A percentile compares a stretch with the other conserved stretches of the same genome.
Conservation (phyloP, 1,140 invertebrate species). For the Bombus difficillimus region DNA sequence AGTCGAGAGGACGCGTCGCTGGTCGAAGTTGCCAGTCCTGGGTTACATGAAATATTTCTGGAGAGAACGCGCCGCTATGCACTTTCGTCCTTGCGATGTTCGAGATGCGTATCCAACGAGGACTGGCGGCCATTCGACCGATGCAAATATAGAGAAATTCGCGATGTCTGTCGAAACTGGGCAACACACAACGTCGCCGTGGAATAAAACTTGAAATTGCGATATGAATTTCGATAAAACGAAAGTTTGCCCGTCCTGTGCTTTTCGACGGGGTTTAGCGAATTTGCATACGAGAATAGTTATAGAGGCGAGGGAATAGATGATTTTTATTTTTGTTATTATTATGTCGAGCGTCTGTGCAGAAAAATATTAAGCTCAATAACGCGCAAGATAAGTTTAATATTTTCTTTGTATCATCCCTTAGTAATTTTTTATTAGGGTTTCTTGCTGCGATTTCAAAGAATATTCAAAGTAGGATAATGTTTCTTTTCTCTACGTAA, state of each 20-base stretch:
- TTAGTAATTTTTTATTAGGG: not conserved
- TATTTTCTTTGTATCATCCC: not conserved
- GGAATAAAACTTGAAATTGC: slow-evolving; percentile 9
- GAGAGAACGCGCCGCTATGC: not conserved
- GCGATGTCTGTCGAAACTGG: not conserved
- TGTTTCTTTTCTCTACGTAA: no score
- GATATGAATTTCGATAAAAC: slow-evolving; percentile 35
- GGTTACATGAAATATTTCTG: slow-evolving; percentile 11
- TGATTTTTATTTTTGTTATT: not conserved
- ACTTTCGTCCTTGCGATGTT: not conserved
- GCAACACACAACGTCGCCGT: not conserved
- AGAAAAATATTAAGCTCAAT: not conserved
- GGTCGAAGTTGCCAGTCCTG: not conserved
- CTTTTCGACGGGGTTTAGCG: not conserved
- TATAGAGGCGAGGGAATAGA: not conserved
- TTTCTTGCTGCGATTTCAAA: not conserved
- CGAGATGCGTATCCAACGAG: not conserved
- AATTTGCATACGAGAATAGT: not conserved
- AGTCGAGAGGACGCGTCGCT: not conserved
- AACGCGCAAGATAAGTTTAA: not conserved
- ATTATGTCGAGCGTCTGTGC: no score
- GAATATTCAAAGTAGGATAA: no score
- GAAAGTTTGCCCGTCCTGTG: not conserved
- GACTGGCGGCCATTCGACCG: not conserved
- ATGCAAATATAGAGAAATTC: not conserved